Base-by-base conservation (phyloP, 2,113 vertebrate species). In the Oncorhynchus mykiss region DNA sequence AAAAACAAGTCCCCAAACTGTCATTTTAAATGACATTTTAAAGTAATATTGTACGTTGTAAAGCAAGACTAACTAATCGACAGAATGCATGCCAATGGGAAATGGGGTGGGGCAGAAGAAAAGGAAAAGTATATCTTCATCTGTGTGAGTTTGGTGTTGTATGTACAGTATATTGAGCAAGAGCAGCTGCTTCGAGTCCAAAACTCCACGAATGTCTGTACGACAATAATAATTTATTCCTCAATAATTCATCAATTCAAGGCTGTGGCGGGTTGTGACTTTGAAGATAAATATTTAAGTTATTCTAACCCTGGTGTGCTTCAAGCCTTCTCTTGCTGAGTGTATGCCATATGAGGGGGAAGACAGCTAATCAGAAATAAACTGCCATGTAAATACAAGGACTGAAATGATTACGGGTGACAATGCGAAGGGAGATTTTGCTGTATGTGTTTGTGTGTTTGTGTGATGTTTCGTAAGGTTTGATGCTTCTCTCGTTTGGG, bases 341-440 rank as follows among this genome's bases (percentile, higher is more conserved):
- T 94, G 93, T 94, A 93, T 79, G 91, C 88, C 86, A 83, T 85
- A 84, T 12, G 87, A 88, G 83, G 88, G 87, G 85, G 86, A 85
- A 74, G 86, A 89, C 81, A 88, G 91, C 90, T 84, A 91, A 90
- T 90, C 88, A 91, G 89, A 88, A 86, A 83, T 80, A 91, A 92
- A 94, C 92, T 94, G 93, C 93, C 92, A 92, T 93, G 93, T 94
- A 93, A 91, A 93, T 94, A 93, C 88, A 88, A 80, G 75, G 86
- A 88, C 80, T 71, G 75, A 76, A 76, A 81, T 84, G 82, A 57
- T 57, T 62, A 54, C 75, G 84, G 74, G 73, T 72, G 76, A 74
- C 87, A 76, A 84, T 48, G 83, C 88, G 91, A 86, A 90, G 39
- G 86, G 39, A 70, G 77, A 81, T 70, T 34, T 86, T 82, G 76